These are phyloP conservation scores for Myiozetetes cayanensis DNA, from an alignment of 2,113 vertebrate genomes.

Conservation along the genomic window DNA sequence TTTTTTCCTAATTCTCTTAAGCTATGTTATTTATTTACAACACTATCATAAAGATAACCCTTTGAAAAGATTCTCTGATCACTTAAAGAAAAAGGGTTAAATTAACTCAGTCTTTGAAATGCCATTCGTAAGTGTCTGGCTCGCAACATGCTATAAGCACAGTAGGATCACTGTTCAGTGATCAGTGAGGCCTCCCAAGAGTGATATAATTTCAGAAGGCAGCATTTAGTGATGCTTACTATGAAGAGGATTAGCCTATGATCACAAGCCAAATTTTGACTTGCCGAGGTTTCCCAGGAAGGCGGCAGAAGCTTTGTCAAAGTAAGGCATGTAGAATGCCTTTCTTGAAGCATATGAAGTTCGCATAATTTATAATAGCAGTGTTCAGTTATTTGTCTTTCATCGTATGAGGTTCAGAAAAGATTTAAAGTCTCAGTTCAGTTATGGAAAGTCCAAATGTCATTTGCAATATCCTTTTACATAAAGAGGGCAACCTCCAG, in stretches of 20 bases:
- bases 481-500: not conserved
- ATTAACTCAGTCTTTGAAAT: not conserved
- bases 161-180: not conserved
- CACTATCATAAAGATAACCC: not conserved
- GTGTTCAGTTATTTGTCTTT: not conserved
- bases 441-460: not conserved
- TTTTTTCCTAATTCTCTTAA: slow-evolving; percentile 50
- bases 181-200: not conserved
- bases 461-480: not conserved
- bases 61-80: not conserved
- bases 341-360: not conserved
- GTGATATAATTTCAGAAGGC: not conserved
- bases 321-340: not conserved
- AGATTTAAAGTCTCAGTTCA: not conserved
- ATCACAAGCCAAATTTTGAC: not conserved
- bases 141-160: not conserved
- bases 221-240: not conserved
- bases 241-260: not conserved
- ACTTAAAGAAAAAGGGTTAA: not conserved
- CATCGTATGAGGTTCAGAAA: not conserved
- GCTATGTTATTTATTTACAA: not conserved
- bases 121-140: not conserved
- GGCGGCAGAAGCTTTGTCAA: not conserved
- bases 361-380: not conserved
- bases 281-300: not conserved